Base-by-base conservation (phyloP, 2,113 vertebrate species). In the Forbesichthys agassizii region DNA sequence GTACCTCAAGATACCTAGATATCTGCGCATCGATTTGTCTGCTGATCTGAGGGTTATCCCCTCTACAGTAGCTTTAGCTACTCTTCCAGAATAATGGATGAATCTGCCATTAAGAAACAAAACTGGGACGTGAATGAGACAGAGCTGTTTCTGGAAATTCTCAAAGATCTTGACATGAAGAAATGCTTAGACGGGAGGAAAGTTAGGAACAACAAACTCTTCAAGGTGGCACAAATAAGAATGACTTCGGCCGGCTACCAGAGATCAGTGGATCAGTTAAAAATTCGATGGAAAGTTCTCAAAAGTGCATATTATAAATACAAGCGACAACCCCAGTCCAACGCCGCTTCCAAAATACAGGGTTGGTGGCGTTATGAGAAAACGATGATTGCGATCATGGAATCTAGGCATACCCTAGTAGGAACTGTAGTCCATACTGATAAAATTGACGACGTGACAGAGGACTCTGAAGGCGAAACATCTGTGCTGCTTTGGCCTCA, bases 231-330 rank as follows among this genome's bases (percentile, higher is more conserved):
- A 0, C 85, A 86, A 57, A n/a, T 82, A 72, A 65, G 87, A 0
- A 86, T 88, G 85, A 84, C 79, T 1, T 74, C 79, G 13, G 88
- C 87, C 5, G 87, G 84, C 0, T 88, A 80, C 6, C 81, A 84
- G 53, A 60, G 86, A 5, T 84, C 86, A 3, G 83, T 87, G 73
- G 88, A 90, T 67, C 85, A 90, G 16, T 12, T 88, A 1, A 87
- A 87, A 78, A 81, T 86, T 13, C 80, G 86, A 36, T 90, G 86
- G 86, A 90, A 90, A 83, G 80, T 87, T 33, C 84, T 88, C n/a
- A 87, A 88, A 64, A 88, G 84, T 14, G 82, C 77, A 1, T 90
- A 87, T 49, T 90, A 88, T 58, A 88, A 81, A 67, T 84, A 69
- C 58, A 83, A 85, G 63, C 62, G 79, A 8, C 68, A 79, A 1